A percentile compares a stretch with the other conserved stretches of the same genome.
These are phyloP conservation scores for Clostera curtula DNA, from an alignment of 2,888 invertebrate species.

Conservation along the genomic window DNA sequence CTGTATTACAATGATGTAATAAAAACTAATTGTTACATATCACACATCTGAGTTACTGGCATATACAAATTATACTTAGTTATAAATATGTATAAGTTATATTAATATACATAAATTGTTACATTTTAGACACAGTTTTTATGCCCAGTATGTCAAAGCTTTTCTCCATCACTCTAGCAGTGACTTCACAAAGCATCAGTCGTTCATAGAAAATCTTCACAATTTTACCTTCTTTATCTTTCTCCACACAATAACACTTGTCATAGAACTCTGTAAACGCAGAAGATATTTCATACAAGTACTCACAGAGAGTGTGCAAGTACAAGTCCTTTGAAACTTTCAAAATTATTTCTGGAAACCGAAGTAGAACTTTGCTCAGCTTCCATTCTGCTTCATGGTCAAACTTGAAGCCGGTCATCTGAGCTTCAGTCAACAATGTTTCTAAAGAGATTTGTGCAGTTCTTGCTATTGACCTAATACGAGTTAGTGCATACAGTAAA, in stretches of 20 bases:
- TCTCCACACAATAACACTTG: constrained; percentile 97
- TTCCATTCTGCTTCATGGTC: constrained; percentile 96
- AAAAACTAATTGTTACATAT: no score
- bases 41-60: no score
- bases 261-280: constrained; percentile 98
- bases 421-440: constrained; percentile 76
- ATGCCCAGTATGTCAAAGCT: constrained; percentile 95
- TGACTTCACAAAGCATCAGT: constrained; percentile 93
- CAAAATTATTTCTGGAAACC: constrained; percentile 90
- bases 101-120: no score
- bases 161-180: constrained; percentile 89
- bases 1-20: no score
- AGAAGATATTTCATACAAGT: constrained; percentile 94
- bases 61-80: neutral
- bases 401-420: constrained; percentile 78
- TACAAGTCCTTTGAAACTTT: constrained; percentile 88
- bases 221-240: constrained; percentile 87
- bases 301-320: constrained; percentile 94
- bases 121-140: constrained; percentile 94
- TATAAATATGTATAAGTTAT: no score
- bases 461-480: constrained; percentile 93
- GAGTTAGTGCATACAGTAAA: constrained; percentile 93
- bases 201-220: constrained; percentile 89
- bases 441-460: constrained; percentile 81
- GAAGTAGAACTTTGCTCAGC: constrained; percentile 88